Conservation (phyloP, 2,888 invertebrate genomes). For the Athalia circularis region DNA sequence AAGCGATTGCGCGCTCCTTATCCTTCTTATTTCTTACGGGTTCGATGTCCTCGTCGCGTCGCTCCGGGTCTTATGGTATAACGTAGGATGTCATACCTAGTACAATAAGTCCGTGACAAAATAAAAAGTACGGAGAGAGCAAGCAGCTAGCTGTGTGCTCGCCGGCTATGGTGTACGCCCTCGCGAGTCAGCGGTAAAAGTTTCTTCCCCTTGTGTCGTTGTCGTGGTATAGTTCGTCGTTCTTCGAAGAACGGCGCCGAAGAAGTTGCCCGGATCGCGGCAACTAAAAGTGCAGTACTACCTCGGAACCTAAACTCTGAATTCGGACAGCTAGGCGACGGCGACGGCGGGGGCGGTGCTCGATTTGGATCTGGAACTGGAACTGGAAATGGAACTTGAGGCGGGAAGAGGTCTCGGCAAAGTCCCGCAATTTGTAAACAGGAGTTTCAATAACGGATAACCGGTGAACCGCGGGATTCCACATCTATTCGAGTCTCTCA, state of each 20-base stretch:
- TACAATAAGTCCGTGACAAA: conserved; percentile 8
- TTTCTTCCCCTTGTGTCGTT: background rate
- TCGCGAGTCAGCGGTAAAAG: conserved; percentile 32
- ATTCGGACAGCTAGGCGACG: background rate
- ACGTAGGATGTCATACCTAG: background rate
- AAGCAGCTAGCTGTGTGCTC: background rate
- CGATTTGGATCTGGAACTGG: too few relatives aligned
- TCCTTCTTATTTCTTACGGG: background rate
- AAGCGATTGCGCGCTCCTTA: background rate
- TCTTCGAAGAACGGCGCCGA: conserved; percentile 8
- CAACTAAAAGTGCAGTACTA: conserved; percentile 19
- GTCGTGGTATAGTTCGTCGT: background rate
- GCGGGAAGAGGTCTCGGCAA: conserved; percentile 11
- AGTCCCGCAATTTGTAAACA: conserved; percentile 71
- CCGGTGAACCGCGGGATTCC: conserved; percentile 61
- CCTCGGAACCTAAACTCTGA: background rate
- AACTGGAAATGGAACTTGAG: background rate
- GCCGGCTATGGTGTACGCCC: background rate
- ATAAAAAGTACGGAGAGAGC: conserved; percentile 5
- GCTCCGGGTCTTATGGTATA: too few relatives aligned
- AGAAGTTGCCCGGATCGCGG: background rate
- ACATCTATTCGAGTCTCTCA: too few relatives aligned
- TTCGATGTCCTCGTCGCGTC: conserved; percentile 6
- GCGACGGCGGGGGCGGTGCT: background rate
- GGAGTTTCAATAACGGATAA: conserved; percentile 69